Base-by-base conservation (phyloP, 2,797 vertebrate species). In the Karalla daura region DNA sequence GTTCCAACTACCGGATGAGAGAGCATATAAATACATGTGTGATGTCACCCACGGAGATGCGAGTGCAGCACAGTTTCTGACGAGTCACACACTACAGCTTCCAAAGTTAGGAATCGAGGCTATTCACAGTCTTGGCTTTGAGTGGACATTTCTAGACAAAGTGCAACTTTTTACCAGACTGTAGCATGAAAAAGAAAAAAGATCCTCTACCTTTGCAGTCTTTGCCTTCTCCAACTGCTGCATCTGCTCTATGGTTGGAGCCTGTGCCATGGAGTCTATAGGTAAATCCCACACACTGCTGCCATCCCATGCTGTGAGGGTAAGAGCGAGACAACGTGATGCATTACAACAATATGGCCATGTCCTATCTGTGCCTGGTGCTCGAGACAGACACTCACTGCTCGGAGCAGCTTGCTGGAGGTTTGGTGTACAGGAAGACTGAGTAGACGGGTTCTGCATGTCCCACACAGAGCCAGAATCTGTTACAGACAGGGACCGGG, bases 271-370 rank as follows among this genome's bases (percentile, higher is more conserved):
- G 44, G 96, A 92, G 80, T 99, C 98, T 68, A 98, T 94, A 18
- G 98, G 98, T 86, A 99, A 93, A 91, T 99, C 98, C 98, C 98
- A 99, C 41, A 99, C 98, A 58, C 98, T 99, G 91, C 94, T 93
- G 81, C 96, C 95, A 88, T 99, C 98, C 98, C 98, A 99, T 37
- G 96, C 98, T 96, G 76, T 35, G n/a, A n/a, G n/a, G n/a, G n/a
- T 18, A 52, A 76, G 9, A 72, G 14, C 2, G 5, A 81, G 0
- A 39, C 0, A 37, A 39, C 11, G 43, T 28, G 3, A 63, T 18
- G 11, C 7, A 33, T 61, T 27, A 66, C 7, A 61, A 0, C 17
- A 18, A 27, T 12, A 18, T 17, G 2, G 39, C 2, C 0, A 24
- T 12, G 13, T 44, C 37, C 6, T 23, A 58, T 32, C 10, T 9